Percentiles rank a stretch among this genome's conserved stretches.
These are phyloP conservation scores for Perccottus glenii DNA, from an alignment of 2,113 vertebrate species.

Conservation along the genomic window DNA sequence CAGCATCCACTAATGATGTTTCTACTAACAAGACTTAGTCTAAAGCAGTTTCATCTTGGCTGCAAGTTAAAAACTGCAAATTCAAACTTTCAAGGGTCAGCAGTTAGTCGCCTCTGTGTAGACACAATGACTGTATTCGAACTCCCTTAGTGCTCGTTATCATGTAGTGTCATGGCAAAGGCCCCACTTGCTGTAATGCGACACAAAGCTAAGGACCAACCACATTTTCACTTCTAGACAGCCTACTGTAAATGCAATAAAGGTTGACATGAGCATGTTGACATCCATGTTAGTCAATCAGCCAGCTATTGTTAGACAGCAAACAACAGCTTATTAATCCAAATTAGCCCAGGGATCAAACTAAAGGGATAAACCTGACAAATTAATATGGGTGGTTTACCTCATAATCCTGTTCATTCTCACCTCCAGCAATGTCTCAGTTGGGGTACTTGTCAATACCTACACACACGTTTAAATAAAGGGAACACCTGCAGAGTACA, in stretches of 20 bases:
- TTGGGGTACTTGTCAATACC: slow-evolving; percentile 41
- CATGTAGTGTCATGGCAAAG: slow-evolving; percentile 37
- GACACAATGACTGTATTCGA: slow-evolving; percentile 33
- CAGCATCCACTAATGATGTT: slow-evolving; percentile 54
- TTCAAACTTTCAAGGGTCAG: slow-evolving; percentile 52
- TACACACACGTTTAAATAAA: slow-evolving; percentile 30
- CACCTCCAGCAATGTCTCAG: slow-evolving; percentile 67
- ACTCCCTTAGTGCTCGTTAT: slow-evolving; percentile 30
- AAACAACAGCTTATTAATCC: slow-evolving; percentile 75
- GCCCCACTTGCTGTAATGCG: slow-evolving; percentile 46
- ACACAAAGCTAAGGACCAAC: slow-evolving; percentile 53
- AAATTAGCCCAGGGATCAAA: slow-evolving; percentile 74
- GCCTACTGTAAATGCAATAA: slow-evolving; percentile 68
- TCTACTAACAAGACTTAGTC: slow-evolving; percentile 49
- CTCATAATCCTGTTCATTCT: slow-evolving; percentile 71
- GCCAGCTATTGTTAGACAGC: slow-evolving; percentile 64
- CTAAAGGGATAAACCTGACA: slow-evolving; percentile 75
- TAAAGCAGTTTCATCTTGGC: slow-evolving; percentile 42
- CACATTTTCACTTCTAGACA: slow-evolving; percentile 53
- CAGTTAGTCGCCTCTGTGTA: slow-evolving; percentile 17
- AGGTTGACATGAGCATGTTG: slow-evolving; percentile 71
- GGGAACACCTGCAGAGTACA: slow-evolving; percentile 40
- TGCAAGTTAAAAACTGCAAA: slow-evolving; percentile 39
- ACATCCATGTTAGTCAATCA: slow-evolving; percentile 75
- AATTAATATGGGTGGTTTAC: slow-evolving; percentile 71